Conservation (phyloP, 2,888 invertebrate genomes). For the Ceramica pisi region DNA sequence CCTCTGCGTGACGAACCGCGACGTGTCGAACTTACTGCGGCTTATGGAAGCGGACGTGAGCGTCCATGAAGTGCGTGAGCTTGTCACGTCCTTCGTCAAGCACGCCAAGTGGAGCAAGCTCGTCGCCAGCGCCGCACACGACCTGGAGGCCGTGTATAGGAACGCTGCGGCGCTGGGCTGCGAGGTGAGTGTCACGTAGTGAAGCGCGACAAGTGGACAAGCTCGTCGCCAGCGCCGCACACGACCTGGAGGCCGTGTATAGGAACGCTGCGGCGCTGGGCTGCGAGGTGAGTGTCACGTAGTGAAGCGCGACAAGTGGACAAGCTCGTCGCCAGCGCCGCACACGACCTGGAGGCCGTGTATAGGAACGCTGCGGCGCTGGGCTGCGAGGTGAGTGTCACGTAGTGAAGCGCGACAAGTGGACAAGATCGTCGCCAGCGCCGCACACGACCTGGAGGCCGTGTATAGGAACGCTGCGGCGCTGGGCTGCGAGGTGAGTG, state of each 20-base stretch:
- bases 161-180: conserved; percentile 94
- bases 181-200: conserved; percentile 90
- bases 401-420: too few relatives aligned
- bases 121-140: conserved; percentile 93
- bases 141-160: conserved; percentile 93
- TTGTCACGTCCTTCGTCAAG: conserved; percentile 92
- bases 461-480: conserved; percentile 16
- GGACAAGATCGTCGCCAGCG: too few relatives aligned
- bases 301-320: too few relatives aligned
- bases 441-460: too few relatives aligned
- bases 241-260: too few relatives aligned
- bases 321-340: too few relatives aligned
- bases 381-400: conserved; percentile 46
- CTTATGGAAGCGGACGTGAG: conserved; percentile 93
- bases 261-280: too few relatives aligned
- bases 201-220: too few relatives aligned
- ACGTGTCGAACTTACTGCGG: conserved; percentile 91
- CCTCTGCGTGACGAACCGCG: conserved; percentile 93
- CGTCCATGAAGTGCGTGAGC: conserved; percentile 90
- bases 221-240: too few relatives aligned
- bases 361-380: conserved; percentile 87
- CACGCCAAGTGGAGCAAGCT: conserved; percentile 92
- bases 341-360: too few relatives aligned
- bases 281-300: too few relatives aligned
- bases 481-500: too few relatives aligned